phyloP scores from a whole-genome alignment of 2,888 invertebrate genomes.

The Tigriopus californicus region DNA sequence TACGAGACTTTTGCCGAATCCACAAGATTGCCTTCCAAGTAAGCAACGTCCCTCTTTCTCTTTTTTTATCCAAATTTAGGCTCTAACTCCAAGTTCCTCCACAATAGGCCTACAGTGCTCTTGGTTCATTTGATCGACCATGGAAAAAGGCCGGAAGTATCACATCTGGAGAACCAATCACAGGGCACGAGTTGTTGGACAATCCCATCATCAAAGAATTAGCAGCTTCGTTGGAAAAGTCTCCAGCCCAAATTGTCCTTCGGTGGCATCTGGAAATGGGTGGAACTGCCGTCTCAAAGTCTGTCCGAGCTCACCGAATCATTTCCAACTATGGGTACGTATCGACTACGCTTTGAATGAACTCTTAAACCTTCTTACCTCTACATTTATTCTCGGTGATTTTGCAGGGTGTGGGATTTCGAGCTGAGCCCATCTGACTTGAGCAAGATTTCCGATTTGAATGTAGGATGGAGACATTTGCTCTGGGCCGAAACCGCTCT shows the following conservation, averaged over 20 bases:
- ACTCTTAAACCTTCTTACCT: too few species aligned
- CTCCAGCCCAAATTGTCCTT: not conserved
- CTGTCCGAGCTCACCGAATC: not conserved
- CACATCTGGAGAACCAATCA: constrained; percentile 1
- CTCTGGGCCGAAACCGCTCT: constrained; percentile 9
- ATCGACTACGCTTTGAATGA: too few species aligned
- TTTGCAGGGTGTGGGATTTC: constrained; percentile 2
- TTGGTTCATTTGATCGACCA: constrained; percentile 12
- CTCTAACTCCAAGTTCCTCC: not conserved
- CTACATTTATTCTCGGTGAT: too few species aligned
- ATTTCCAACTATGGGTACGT: not conserved
- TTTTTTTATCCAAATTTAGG: not conserved
- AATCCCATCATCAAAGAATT: not conserved
- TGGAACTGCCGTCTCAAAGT: constrained; percentile 1
- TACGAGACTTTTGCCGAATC: constrained; percentile 7
- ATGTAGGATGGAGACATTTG: constrained; percentile 10
- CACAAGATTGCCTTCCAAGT: constrained; percentile 8
- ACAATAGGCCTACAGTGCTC: constrained; percentile 4
- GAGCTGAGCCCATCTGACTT: constrained; percentile 1
- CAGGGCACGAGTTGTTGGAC: constrained; percentile 1
- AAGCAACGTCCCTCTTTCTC: not conserved
- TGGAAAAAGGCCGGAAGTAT: not conserved
- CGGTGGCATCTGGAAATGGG: constrained; percentile 12
- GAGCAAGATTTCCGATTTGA: not conserved
- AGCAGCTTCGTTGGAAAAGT: not conserved